Evolutionary conservation across 35 echinoderm and acorn worm genomes (phyloP).

Genomic region (Ophioderma brevispina): DNA sequence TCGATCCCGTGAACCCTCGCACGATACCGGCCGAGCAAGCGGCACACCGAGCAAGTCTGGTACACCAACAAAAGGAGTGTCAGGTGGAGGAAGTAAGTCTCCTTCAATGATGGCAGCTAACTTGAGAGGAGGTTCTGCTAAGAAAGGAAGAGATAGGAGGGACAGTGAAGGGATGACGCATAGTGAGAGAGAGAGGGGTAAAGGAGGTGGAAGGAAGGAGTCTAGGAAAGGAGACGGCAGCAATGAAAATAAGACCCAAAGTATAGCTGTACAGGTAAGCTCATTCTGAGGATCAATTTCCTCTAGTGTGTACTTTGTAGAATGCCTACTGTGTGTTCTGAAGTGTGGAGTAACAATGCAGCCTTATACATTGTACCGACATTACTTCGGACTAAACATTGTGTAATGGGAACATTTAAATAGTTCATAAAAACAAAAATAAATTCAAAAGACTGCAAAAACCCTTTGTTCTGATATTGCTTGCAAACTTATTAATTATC

Average conservation of each 20-base stretch:
- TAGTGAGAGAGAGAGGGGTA: conserved; percentile 44
- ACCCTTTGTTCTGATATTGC: too few species aligned
- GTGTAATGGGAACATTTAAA: too few species aligned
- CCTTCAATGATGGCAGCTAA: neutral
- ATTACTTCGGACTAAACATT: too few species aligned
- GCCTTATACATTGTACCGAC: too few species aligned
- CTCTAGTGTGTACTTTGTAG: too few species aligned
- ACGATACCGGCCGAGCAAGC: neutral
- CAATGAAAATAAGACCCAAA: conserved; percentile 61
- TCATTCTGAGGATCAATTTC: too few species aligned
- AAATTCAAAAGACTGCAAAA: too few species aligned
- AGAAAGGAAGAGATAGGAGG: neutral
- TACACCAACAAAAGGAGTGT: neutral
- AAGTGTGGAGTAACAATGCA: too few species aligned
- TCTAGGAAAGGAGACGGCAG: conserved; percentile 24
- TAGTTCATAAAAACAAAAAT: too few species aligned
- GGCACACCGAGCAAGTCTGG: neutral
- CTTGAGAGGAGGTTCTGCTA: neutral
- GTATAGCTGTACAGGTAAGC: conserved; percentile 71
- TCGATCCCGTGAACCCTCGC: neutral
- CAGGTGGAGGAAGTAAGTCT: neutral
- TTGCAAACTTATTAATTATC: too few species aligned
- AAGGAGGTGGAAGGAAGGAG: neutral
- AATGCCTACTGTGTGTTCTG: too few species aligned
- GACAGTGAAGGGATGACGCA: conserved; percentile 19